Evolutionary conservation across 1,140 invertebrate species (phyloP), one percentile per base, ranked within the genome.

Genomic region (Drosophila fuyamai): DNA sequence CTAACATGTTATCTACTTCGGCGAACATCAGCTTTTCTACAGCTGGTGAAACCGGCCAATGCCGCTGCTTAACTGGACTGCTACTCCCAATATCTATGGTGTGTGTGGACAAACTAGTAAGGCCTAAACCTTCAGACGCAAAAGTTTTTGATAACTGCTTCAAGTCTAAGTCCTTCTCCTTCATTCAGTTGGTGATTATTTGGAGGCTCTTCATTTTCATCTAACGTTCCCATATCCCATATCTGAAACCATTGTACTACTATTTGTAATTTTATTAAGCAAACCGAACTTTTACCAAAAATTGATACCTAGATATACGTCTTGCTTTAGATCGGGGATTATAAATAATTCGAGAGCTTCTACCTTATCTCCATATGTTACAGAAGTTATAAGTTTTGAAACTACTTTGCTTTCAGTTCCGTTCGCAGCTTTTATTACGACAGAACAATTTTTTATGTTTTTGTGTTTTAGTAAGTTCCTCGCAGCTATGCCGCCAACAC

Each of bases 291-390:
- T 23, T 23, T 23, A 4, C 13, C 23, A 29, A n/a, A 50, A 50
- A 9, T 50, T 13, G n/a, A 50, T 12, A 2, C 47, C 23, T 1
- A 50, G 23, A 50, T 50, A 29, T 7, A 50, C 13, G 18, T 50
- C 47, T 50, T n/a, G 47, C 23, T 50, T 50, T 8, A 50, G 18
- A 5, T 29, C 47, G 9, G 47, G 47, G 4, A 50, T 29, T 27
- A 29, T 1, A 27, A 50, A 50, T n/a, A 50, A 29, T 13, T 10
- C 13, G 10, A 38, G 23, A 23, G 3, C 23, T 23, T 23, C 36
- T 40, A 5, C 12, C 38, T 13, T 13, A 32, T 8, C n/a, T 1
- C 13, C 23, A 9, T 50, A 50, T 7, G 13, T 27, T 8, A 29
- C 13, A 1, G 23, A 13, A 27, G 10, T 23, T 7, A 50, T n/a